These are phyloP conservation scores for Aphis gossypii DNA, from an alignment of 1,140 invertebrate species.

Conservation along the genomic window DNA sequence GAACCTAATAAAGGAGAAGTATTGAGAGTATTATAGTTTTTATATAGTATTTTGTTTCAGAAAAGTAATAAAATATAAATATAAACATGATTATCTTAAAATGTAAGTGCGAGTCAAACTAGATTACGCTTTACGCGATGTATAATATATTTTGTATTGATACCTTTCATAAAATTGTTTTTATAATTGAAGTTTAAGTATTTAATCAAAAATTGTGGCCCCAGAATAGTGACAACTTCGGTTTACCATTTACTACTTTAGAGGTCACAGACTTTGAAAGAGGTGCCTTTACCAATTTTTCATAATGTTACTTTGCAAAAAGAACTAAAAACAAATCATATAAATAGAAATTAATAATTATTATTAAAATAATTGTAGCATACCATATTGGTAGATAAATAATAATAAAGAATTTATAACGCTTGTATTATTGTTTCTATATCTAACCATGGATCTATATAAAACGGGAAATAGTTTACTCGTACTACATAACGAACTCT, in stretches of 20 bases:
- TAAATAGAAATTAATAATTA: background rate
- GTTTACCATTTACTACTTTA: background rate
- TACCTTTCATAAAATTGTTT: background rate
- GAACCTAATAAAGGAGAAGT: background rate
- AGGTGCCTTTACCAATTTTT: background rate
- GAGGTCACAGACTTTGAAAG: background rate
- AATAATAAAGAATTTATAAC: background rate
- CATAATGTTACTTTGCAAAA: too few relatives aligned
- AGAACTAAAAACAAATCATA: too few relatives aligned
- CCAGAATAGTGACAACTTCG: background rate
- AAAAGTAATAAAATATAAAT: too few relatives aligned
- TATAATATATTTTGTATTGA: background rate
- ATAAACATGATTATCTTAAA: too few relatives aligned
- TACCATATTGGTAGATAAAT: background rate
- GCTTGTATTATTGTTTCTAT: background rate
- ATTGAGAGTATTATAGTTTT: background rate
- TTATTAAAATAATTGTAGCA: constrained; percentile 3
- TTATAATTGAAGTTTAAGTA: background rate
- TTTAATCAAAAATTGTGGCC: background rate
- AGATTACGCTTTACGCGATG: background rate
- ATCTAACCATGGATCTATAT: background rate
- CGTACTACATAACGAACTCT: background rate
- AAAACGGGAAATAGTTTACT: background rate
- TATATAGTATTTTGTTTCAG: too few relatives aligned
- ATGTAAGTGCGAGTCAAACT: background rate